Percentiles rank a stretch among this genome's conserved stretches.
phyloP scores from a whole-genome alignment of 2,888 invertebrate genomes.

The Caradrina kadenii region DNA sequence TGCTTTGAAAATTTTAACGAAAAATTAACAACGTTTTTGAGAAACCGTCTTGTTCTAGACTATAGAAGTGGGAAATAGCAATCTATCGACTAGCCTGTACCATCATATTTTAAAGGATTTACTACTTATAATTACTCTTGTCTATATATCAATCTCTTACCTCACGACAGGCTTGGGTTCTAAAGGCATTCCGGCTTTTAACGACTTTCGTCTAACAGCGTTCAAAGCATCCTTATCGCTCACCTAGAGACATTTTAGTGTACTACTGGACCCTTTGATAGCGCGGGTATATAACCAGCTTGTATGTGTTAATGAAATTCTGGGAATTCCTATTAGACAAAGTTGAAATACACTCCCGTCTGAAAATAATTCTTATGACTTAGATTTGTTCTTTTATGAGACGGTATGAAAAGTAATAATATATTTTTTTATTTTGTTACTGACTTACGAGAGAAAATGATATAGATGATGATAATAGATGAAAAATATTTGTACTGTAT shows the following conservation, averaged over 20 bases:
- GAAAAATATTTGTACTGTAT: background rate
- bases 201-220: slow-evolving; percentile 39
- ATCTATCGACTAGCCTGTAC: slow-evolving; percentile 2
- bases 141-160: slow-evolving; percentile 30
- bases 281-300: slow-evolving; percentile 5
- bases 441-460: background rate
- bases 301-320: slow-evolving; percentile 18
- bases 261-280: slow-evolving; percentile 22
- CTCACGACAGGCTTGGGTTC: slow-evolving; percentile 9
- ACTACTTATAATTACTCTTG: slow-evolving; percentile 33
- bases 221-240: slow-evolving; percentile 41
- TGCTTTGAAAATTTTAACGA: background rate
- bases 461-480: background rate
- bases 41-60: slow-evolving; percentile 15
- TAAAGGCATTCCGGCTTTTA: slow-evolving; percentile 42
- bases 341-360: too few relatives aligned
- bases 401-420: background rate
- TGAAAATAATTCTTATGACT: background rate
- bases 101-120: slow-evolving; percentile 32
- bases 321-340: background rate
- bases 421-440: background rate
- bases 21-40: slow-evolving; percentile 7
- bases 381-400: background rate
- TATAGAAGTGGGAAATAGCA: slow-evolving; percentile 9
- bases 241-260: slow-evolving; percentile 29